phyloP scores from a whole-genome alignment of 2,113 vertebrate species.

The Catharus fuscescens region DNA sequence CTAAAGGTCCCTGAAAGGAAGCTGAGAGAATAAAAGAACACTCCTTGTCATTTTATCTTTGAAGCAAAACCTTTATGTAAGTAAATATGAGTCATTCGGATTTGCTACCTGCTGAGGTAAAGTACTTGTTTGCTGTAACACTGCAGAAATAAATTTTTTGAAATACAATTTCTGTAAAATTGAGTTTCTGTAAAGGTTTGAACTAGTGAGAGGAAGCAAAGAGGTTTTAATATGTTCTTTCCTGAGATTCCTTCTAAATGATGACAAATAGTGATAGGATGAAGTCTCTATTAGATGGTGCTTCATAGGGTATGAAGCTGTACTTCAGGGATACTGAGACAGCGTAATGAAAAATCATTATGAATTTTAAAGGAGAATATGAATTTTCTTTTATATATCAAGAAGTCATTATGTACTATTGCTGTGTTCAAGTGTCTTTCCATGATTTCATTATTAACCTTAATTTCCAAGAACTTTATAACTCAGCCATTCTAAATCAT shows the following conservation, averaged over 20 bases:
- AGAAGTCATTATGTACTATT: not conserved
- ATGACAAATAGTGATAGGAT: not conserved
- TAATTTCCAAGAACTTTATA: not conserved
- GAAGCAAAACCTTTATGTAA: slow-evolving; percentile 28
- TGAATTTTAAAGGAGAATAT: not conserved
- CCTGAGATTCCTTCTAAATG: not conserved
- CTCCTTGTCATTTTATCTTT: slow-evolving; percentile 15
- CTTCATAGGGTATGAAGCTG: not conserved
- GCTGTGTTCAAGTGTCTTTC: not conserved
- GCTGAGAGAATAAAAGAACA: not conserved
- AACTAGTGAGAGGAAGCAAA: not conserved
- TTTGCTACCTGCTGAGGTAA: slow-evolving; percentile 6
- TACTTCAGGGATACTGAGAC: not conserved
- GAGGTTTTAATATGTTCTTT: not conserved
- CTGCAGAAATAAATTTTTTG: not conserved
- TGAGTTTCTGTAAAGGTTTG: not conserved
- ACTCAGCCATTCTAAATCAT: not conserved
- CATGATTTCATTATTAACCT: not conserved
- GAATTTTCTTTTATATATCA: not conserved
- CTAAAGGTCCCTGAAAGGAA: not conserved
- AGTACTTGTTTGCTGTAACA: not conserved
- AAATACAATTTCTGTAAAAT: not conserved
- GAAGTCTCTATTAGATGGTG: not conserved
- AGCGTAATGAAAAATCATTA: not conserved
- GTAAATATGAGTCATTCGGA: not conserved